phyloP scores from a whole-genome alignment of 2,888 invertebrate species.

The Drosophila multiciliata region DNA sequence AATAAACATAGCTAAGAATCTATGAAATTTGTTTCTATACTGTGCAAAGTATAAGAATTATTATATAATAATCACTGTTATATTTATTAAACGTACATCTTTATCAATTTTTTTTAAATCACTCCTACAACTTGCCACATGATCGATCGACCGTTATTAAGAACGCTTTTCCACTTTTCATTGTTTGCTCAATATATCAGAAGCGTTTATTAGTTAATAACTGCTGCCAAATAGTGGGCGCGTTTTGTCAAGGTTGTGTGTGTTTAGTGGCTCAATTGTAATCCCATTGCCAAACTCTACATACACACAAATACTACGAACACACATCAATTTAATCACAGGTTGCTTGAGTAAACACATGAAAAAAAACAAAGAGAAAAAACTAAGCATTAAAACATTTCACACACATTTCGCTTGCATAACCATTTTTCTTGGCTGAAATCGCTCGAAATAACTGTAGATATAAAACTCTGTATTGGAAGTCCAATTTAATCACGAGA shows the following conservation, averaged over 20 bases:
- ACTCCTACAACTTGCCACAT: neutral
- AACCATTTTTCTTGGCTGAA: conserved; percentile 27
- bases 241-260: conserved; percentile 51
- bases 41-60: neutral
- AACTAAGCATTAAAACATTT: neutral
- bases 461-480: neutral
- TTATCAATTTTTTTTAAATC: neutral
- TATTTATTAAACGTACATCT: neutral
- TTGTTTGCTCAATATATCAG: conserved; percentile 49
- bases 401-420: conserved; percentile 67
- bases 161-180: conserved; percentile 17
- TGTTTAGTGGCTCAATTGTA: conserved; percentile 61
- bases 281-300: conserved; percentile 56
- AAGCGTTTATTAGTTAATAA: conserved; percentile 41
- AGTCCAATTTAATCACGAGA: conserved; percentile 70
- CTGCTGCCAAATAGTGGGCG: conserved; percentile 27
- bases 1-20: neutral
- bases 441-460: neutral
- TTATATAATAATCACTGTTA: neutral
- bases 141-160: neutral
- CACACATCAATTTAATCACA: conserved; percentile 60
- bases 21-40: neutral
- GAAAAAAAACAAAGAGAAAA: neutral
- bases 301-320: conserved; percentile 32
- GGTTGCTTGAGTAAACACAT: conserved; percentile 34